Percentiles rank a stretch among this genome's conserved stretches.
Evolutionary conservation across 1,140 invertebrate species (phyloP).

Genomic region (Drosophila bocki): DNA sequence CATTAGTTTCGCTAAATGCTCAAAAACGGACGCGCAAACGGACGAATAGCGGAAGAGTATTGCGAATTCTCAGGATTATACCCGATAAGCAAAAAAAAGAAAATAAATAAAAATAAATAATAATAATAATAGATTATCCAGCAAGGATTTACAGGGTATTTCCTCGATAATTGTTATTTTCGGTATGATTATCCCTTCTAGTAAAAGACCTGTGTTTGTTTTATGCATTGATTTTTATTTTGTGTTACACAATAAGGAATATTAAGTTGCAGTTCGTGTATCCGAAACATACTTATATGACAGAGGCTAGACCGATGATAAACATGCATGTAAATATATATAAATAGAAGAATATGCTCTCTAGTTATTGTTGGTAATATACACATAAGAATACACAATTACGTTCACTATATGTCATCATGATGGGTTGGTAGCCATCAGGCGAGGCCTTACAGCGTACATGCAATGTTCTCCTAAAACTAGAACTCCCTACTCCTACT

Average conservation of each 20-base stretch:
- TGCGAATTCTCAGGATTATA: too few relatives aligned
- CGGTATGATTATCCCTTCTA: too few relatives aligned
- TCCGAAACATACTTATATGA: conserved; percentile 54
- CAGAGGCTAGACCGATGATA: conserved; percentile 52
- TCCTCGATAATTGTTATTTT: too few relatives aligned
- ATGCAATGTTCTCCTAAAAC: conserved; percentile 19
- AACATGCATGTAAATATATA: conserved; percentile 42
- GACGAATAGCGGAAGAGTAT: too few relatives aligned
- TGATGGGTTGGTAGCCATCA: conserved; percentile 19
- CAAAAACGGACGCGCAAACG: too few relatives aligned
- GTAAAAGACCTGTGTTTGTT: too few relatives aligned
- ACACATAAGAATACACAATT: conserved; percentile 33
- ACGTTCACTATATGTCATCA: conserved; percentile 37
- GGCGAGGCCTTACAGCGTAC: conserved; percentile 36
- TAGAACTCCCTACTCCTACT: conserved; percentile 17
- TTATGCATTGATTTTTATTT: conserved; percentile 1
- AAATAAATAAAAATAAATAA: too few relatives aligned
- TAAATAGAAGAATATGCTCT: conserved; percentile 46
- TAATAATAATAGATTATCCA: too few relatives aligned
- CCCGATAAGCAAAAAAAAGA: too few relatives aligned
- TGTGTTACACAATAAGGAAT: conserved; percentile 80
- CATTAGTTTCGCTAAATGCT: too few relatives aligned
- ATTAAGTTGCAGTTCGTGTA: conserved; percentile 70
- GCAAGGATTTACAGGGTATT: too few relatives aligned
- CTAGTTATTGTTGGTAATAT: conserved; percentile 35